phyloP scores from a whole-genome alignment of 2,888 invertebrate genomes.

The Dyspetes luteomarginatus region DNA sequence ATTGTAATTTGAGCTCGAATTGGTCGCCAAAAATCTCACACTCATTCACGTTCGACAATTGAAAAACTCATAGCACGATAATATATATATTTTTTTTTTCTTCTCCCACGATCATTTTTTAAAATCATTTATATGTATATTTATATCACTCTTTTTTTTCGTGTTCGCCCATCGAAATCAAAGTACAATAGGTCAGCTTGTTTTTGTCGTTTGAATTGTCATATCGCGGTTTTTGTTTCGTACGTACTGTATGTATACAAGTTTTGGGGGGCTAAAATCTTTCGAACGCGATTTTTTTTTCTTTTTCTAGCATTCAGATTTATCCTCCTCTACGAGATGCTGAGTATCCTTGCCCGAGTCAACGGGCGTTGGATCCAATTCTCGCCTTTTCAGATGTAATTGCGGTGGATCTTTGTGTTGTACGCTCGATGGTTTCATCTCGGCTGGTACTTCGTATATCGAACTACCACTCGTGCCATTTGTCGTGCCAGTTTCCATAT shows the following conservation, averaged over 20 bases:
- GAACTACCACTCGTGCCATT: slow-evolving; percentile 88
- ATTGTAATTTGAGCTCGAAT: slow-evolving; percentile 69
- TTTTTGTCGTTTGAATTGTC: slow-evolving; percentile 63
- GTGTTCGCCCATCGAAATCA: slow-evolving; percentile 62
- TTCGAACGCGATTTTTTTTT: not conserved
- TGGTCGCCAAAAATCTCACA: slow-evolving; percentile 25
- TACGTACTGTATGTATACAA: slow-evolving; percentile 57
- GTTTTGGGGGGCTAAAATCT: not conserved
- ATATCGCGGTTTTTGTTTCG: not conserved
- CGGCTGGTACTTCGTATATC: slow-evolving; percentile 93
- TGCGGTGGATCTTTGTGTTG: slow-evolving; percentile 91
- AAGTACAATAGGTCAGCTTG: slow-evolving; percentile 71
- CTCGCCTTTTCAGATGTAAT: slow-evolving; percentile 89
- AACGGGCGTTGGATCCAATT: slow-evolving; percentile 91
- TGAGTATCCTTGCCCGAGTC: slow-evolving; percentile 97
- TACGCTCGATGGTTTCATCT: slow-evolving; percentile 91
- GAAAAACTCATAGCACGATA: slow-evolving; percentile 22
- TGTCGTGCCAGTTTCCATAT: slow-evolving; percentile 86
- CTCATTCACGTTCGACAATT: slow-evolving; percentile 32
- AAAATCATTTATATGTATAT: not conserved
- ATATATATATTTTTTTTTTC: not conserved
- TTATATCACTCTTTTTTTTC: slow-evolving; percentile 12
- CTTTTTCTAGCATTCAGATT: slow-evolving; percentile 84
- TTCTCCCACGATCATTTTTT: not conserved
- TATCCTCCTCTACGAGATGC: slow-evolving; percentile 95